Conservation (phyloP, 2,797 vertebrate species). For the Gymnopithys bicolor region DNA sequence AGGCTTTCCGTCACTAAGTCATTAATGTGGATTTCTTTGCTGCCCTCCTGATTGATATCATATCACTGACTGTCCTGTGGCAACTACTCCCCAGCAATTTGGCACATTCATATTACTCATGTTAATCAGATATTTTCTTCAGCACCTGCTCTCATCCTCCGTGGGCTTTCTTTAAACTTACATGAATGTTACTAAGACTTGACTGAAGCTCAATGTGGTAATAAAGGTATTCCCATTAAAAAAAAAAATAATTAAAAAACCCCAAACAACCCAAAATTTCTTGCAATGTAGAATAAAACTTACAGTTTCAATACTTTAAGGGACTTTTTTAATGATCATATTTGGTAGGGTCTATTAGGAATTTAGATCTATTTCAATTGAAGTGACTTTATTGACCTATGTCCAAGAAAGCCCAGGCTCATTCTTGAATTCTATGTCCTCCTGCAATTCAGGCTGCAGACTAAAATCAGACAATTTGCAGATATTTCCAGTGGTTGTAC, state of each 20-base stretch:
- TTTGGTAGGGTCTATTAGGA: background rate
- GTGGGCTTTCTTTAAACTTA: background rate
- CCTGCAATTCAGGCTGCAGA: background rate
- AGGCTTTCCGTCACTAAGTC: background rate
- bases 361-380: background rate
- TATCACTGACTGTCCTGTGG: background rate
- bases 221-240: background rate
- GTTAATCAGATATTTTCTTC: constrained; percentile 43
- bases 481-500: background rate
- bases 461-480: background rate
- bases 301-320: background rate
- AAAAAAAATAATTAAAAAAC: background rate
- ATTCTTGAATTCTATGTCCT: background rate
- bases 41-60: background rate
- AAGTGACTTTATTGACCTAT: background rate
- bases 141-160: background rate
- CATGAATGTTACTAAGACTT: background rate
- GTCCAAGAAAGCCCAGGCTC: background rate
- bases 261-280: background rate
- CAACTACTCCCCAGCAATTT: background rate
- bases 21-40: background rate
- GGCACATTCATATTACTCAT: background rate
- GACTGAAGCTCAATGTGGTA: background rate
- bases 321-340: background rate
- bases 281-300: background rate